phyloP scores from a whole-genome alignment of 2,797 vertebrate genomes.

The Momotus momota region DNA sequence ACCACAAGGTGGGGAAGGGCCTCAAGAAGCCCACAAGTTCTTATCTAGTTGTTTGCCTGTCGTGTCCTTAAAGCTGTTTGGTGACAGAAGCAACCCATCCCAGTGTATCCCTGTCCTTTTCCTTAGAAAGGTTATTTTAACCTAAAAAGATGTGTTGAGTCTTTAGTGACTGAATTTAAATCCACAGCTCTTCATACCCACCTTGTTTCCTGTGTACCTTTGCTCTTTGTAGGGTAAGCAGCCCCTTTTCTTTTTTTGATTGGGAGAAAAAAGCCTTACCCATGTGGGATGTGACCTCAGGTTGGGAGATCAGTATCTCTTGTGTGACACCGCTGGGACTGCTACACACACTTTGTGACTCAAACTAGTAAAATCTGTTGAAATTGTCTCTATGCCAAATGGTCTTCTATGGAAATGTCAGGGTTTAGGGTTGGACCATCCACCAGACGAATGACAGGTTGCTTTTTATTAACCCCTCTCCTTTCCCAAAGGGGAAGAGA shows the following conservation, averaged over 20 bases:
- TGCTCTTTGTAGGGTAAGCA: background rate
- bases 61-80: background rate
- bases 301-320: background rate
- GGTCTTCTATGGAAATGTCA: background rate
- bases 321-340: background rate
- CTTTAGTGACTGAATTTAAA: background rate
- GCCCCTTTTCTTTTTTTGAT: background rate
- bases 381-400: background rate
- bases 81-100: background rate
- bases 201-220: background rate
- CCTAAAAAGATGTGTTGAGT: background rate
- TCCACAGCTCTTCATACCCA: background rate
- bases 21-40: background rate
- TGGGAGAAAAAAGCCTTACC: background rate
- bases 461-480: too few relatives aligned
- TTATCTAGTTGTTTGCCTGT: background rate
- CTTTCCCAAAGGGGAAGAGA: too few relatives aligned
- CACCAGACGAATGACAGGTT: too few relatives aligned
- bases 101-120: background rate
- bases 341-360: background rate
- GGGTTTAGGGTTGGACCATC: too few relatives aligned
- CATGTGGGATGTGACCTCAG: accelerated
- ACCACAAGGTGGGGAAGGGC: background rate
- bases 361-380: background rate
- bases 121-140: background rate